Evolutionary conservation across 2,888 invertebrate species (phyloP).

Genomic region (Sarcophaga caerulescens): DNA sequence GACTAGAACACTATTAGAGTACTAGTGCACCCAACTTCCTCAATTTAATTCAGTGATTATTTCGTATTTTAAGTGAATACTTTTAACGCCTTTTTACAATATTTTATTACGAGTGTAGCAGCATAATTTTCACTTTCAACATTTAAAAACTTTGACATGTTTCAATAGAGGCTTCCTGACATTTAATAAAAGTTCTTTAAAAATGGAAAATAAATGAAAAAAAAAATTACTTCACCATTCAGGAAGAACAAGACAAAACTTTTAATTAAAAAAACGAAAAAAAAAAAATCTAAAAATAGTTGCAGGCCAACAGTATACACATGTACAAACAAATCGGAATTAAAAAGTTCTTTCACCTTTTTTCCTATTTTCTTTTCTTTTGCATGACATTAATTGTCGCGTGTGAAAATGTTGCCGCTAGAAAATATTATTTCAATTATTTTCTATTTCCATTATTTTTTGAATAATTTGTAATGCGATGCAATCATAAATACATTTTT

Average conservation of each 20-base stretch:
- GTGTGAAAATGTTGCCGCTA: constrained; percentile 53
- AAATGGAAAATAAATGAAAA: no score
- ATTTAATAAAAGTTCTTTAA: no score
- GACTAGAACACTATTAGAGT: no score
- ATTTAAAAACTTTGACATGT: no score
- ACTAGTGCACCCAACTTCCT: no score
- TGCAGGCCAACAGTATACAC: neutral
- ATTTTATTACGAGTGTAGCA: neutral
- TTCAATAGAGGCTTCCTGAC: no score
- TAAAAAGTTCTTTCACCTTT: constrained; percentile 46
- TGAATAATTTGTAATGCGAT: constrained; percentile 25
- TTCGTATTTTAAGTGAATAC: no score
- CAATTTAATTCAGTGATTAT: no score
- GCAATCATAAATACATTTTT: constrained; percentile 26
- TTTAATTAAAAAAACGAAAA: neutral
- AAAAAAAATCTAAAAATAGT: constrained; percentile 17
- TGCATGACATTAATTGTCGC: constrained; percentile 42
- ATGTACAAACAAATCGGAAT: constrained; percentile 12
- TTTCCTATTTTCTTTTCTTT: neutral
- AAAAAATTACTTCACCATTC: neutral
- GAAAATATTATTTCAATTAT: constrained; percentile 32
- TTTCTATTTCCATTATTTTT: constrained; percentile 1
- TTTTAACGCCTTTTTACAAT: neutral
- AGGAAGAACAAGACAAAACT: neutral
- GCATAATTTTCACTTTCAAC: no score